Evolutionary conservation across 2,113 vertebrate genomes (phyloP).

Genomic region (Macroglossus sobrinus): DNA sequence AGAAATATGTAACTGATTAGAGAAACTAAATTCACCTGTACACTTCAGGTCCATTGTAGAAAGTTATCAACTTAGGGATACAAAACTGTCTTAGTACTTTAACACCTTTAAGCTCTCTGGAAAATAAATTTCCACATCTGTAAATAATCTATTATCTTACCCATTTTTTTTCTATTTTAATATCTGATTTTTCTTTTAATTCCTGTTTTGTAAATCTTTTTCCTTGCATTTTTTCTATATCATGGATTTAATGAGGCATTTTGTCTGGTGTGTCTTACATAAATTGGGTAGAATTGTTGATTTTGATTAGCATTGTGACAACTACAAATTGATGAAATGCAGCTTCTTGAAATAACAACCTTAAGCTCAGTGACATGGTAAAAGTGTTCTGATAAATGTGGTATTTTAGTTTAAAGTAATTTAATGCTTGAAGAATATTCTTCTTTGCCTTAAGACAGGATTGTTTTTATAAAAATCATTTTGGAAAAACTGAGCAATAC

Average conservation of each 20-base stretch:
- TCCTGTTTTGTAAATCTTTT: not conserved
- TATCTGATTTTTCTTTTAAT: not conserved
- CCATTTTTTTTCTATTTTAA: not conserved
- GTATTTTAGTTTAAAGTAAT: not conserved
- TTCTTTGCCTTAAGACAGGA: not conserved
- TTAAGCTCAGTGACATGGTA: not conserved
- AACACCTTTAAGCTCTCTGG: not conserved
- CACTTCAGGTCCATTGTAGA: conserved; percentile 51
- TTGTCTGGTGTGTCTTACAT: not conserved
- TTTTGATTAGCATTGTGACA: conserved; percentile 20
- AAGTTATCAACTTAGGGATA: conserved; percentile 61
- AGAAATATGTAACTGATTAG: conserved; percentile 48
- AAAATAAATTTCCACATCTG: not conserved
- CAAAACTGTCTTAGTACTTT: conserved; percentile 50
- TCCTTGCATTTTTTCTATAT: not conserved
- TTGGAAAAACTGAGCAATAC: conserved; percentile 21
- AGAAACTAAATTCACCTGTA: conserved; percentile 58
- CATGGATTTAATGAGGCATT: not conserved
- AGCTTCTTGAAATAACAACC: not conserved
- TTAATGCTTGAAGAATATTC: not conserved
- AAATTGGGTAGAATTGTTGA: not conserved
- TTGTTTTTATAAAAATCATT: conserved; percentile 36
- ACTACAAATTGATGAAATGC: not conserved
- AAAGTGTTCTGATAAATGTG: not conserved
- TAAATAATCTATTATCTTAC: not conserved